Base-by-base conservation (phyloP, 2,888 invertebrate genomes). In the Eupithecia vulgata region DNA sequence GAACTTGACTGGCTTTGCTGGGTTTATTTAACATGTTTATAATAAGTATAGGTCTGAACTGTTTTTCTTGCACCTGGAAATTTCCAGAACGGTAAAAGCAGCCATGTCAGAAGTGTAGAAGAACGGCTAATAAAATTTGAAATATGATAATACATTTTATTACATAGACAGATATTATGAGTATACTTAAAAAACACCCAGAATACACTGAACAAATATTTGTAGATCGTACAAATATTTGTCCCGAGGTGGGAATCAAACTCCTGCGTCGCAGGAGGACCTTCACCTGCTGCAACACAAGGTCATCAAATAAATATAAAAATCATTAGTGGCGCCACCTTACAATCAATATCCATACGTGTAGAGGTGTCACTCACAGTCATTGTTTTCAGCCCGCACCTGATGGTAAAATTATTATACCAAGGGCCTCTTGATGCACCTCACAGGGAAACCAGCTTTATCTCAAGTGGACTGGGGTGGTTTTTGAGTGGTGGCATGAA, bases 351-450 rank as follows among this genome's bases (percentile, higher is more conserved):
- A n/a, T 35, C 35, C 15, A n/a, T 70, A n/a, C 64, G 61, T 59
- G 37, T 40, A 10, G 37, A 70, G 71, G 70, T 70, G 72, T 67
- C 75, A 70, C 72, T 75, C 68, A 71, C 17, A 42, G 12, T 64
- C 67, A 75, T 75, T 75, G 75, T 75, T 72, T 74, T 64, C 67
- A 52, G 59, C 57, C 45, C n/a, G 67, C 69, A 67, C 61, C 52
- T 71, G 68, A 66, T 48, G 25, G 64, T 61, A 67, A 64, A 70
- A 74, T 69, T 72, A 65, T 67, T 71, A 75, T 67, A 67, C 65
- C 37, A 30, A 72, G 69, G 57, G 69, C 34, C 25, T 70, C 57
- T 70, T 70, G 30, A 65, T 25, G 12, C 57, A 17, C 6, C 15
- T 48, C 48, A 62, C 35, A 35, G 35, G 37, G 71, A 72, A 72